Evolutionary conservation across 2,113 vertebrate species (phyloP).

Genomic region (Saguinus imperator): DNA sequence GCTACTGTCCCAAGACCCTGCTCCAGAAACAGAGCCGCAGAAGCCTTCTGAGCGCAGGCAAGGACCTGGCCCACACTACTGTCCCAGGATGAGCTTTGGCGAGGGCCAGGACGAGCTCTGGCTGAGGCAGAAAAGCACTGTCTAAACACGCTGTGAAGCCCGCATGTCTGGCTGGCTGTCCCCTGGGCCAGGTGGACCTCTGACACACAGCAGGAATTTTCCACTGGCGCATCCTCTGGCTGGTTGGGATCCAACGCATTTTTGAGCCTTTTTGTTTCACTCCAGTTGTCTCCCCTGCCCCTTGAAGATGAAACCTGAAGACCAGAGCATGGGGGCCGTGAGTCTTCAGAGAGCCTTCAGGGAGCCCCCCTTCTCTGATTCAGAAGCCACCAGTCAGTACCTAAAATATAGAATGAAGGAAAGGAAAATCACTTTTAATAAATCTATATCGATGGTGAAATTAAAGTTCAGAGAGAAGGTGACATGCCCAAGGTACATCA

Average conservation of each 20-base stretch:
- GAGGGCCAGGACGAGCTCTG: neutral
- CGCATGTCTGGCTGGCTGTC: constrained; percentile 69
- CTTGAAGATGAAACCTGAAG: neutral
- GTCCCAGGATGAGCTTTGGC: neutral
- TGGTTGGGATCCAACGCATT: constrained; percentile 73
- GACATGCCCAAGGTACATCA: neutral
- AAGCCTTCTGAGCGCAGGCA: neutral
- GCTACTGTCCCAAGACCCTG: accelerated
- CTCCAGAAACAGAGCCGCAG: neutral
- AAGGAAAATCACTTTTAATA: neutral
- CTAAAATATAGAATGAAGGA: neutral
- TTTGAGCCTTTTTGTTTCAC: neutral
- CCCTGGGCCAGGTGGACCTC: constrained; percentile 77
- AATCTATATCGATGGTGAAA: neutral
- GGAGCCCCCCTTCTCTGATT: neutral
- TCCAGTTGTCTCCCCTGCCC: constrained; percentile 29
- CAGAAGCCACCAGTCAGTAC: neutral
- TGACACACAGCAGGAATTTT: constrained; percentile 80
- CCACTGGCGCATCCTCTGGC: constrained; percentile 71
- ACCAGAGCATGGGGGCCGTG: neutral
- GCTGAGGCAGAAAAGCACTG: constrained; percentile 66
- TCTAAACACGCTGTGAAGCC: constrained; percentile 67
- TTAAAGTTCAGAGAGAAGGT: neutral
- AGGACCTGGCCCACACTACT: neutral
- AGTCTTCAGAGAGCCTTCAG: neutral